Conservation (phyloP, 2,113 vertebrate species). For the Calyptommatus sinebrachiatus region DNA sequence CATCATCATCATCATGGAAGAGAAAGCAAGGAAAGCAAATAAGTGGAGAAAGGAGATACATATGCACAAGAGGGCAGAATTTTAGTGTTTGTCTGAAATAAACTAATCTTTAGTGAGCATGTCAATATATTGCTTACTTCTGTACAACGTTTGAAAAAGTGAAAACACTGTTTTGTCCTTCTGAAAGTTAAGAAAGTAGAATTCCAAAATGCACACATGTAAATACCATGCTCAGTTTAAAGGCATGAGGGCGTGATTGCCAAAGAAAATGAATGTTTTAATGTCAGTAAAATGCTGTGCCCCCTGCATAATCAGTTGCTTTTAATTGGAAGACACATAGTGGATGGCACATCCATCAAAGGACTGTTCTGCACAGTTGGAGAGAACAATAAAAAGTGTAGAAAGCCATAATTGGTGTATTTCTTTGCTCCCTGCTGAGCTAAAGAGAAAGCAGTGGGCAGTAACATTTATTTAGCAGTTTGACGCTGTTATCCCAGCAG, state of each 20-base stretch:
- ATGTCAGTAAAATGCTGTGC: background rate
- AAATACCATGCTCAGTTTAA: background rate
- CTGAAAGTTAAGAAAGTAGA: background rate
- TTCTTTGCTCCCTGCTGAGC: background rate
- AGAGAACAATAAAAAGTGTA: background rate
- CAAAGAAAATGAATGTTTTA: conserved; percentile 2
- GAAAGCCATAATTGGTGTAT: background rate
- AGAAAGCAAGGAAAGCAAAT: background rate
- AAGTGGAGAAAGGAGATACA: background rate
- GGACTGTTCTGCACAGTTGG: background rate
- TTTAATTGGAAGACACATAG: conserved; percentile 6
- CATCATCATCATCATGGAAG: no score
- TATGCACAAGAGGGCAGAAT: background rate
- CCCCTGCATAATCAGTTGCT: background rate
- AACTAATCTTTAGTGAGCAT: background rate
- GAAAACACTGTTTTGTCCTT: background rate
- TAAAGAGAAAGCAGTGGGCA: background rate
- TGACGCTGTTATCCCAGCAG: background rate
- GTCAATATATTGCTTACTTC: conserved; percentile 8
- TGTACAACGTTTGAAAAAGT: conserved; percentile 17
- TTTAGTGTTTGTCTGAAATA: background rate
- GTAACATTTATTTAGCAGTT: background rate
- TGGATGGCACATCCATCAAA: conserved; percentile 5
- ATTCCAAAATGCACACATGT: background rate
- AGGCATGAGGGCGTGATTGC: background rate